Evolutionary conservation across 2,888 invertebrate species (phyloP).

Genomic region (Apodemia mormo): DNA sequence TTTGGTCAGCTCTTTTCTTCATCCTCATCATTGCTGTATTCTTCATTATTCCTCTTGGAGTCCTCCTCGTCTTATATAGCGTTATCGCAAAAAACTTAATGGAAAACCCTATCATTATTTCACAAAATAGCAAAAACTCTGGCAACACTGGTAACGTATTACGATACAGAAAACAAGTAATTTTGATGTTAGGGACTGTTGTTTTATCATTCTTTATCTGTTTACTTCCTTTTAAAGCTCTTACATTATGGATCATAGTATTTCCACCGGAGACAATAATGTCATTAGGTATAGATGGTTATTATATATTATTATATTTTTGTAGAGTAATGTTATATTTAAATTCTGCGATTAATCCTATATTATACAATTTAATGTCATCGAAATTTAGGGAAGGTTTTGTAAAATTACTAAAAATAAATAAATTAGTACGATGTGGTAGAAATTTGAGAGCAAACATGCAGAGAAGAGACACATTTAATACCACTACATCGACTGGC

Average conservation of each 20-base stretch:
- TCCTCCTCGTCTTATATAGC: slow-evolving; percentile 91
- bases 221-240: slow-evolving; percentile 92
- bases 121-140: slow-evolving; percentile 79
- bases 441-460: slow-evolving; percentile 75
- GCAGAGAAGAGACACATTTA: slow-evolving; percentile 85
- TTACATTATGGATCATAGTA: slow-evolving; percentile 93
- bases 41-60: slow-evolving; percentile 91
- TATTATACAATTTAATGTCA: slow-evolving; percentile 95
- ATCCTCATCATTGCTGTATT: slow-evolving; percentile 90
- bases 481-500: slow-evolving; percentile 84
- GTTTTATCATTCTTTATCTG: slow-evolving; percentile 95
- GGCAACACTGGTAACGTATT: slow-evolving; percentile 80
- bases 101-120: slow-evolving; percentile 88
- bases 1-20: slow-evolving; percentile 91
- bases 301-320: slow-evolving; percentile 91
- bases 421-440: slow-evolving; percentile 70
- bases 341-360: slow-evolving; percentile 95
- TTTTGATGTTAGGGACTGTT: slow-evolving; percentile 94
- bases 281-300: slow-evolving; percentile 89
- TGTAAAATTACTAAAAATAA: slow-evolving; percentile 82
- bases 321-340: slow-evolving; percentile 93
- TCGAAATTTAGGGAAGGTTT: slow-evolving; percentile 94
- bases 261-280: slow-evolving; percentile 86
- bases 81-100: slow-evolving; percentile 93
- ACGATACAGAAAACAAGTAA: slow-evolving; percentile 90